Evolutionary conservation across 2,797 vertebrate genomes (phyloP), one percentile per base, ranked within the genome.

Genomic region (Rhinatrema bivittatum): DNA sequence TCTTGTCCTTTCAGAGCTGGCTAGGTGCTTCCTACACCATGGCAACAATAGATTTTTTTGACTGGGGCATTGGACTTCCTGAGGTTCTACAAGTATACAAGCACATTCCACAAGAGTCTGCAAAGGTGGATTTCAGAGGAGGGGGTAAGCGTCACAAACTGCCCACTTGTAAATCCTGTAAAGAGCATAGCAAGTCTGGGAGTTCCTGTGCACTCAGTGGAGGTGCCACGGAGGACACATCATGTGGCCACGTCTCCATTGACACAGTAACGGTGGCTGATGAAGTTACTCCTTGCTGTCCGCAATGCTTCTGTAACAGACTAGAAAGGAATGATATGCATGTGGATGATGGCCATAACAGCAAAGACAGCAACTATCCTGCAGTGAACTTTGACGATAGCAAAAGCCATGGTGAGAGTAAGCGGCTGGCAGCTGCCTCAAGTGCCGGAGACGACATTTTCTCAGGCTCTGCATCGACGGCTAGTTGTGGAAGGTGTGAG

Each of bases 261-360:
- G 76, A 87, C 24, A 91, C 87, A 0, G 94, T 97, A 6, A 91
- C 70, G 0, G 82, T 96, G 44, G 80, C 62, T 1, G 87, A 76
- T 5, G 82, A 79, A 17, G 82, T 73, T 19, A 61, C 46, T 2
- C 27, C 39, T 1, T 65, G 60, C 7, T 16, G 42, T 28, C 56
- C 70, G 39, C 59, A 60, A 3, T 72, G 70, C 48, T 32, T 28
- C 17, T 62, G 50, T 3, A 19, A 33, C 10, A 3, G 47, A 4
- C 51, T 47, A 46, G 33, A 27, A 1, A 59, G 55, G 2, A 40
- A 49, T 11, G 50, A 53, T 7, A 36, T 36, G 18, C 44, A 32
- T 7, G 31, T 53, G 50, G 58, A 62, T 16, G 54, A 37, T 0
- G 42, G 27, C 12, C 48, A 47, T 28, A 44, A 50, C 37, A 54